These are phyloP conservation scores for Malurus splendens DNA, from an alignment of 2,797 vertebrate genomes.

Conservation along the genomic window DNA sequence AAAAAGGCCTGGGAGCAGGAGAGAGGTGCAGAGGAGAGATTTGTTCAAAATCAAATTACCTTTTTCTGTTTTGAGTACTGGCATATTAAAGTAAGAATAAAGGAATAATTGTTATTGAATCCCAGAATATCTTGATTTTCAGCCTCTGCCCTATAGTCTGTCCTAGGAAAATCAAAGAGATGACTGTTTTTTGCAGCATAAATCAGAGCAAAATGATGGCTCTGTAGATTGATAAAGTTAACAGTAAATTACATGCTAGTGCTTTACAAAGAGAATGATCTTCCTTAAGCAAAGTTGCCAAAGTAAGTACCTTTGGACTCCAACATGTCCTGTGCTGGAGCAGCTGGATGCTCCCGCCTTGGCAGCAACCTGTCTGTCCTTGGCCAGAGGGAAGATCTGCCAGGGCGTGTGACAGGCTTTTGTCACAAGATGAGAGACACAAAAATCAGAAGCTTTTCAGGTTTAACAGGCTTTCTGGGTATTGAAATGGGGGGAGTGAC, in stretches of 20 bases:
- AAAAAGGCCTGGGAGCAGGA: background rate
- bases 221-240: background rate
- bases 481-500: slow-evolving; percentile 58
- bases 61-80: background rate
- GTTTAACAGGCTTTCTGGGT: slow-evolving; percentile 14
- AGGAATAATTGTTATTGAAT: background rate
- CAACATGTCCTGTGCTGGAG: background rate
- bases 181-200: background rate
- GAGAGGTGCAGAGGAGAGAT: background rate
- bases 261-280: background rate
- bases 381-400: background rate
- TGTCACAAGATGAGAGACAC: slow-evolving; percentile 18
- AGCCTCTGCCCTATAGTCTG: background rate
- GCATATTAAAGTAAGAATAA: background rate
- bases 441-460: slow-evolving; percentile 50
- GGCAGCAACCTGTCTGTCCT: background rate
- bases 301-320: background rate
- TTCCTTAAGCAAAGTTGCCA: background rate
- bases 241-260: background rate
- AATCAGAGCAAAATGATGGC: background rate
- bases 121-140: background rate
- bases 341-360: background rate
- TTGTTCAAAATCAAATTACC: background rate
- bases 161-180: background rate
- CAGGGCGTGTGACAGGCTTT: slow-evolving; percentile 44